phyloP scores from a whole-genome alignment of 2,888 invertebrate genomes.

The Dugesia japonica region DNA sequence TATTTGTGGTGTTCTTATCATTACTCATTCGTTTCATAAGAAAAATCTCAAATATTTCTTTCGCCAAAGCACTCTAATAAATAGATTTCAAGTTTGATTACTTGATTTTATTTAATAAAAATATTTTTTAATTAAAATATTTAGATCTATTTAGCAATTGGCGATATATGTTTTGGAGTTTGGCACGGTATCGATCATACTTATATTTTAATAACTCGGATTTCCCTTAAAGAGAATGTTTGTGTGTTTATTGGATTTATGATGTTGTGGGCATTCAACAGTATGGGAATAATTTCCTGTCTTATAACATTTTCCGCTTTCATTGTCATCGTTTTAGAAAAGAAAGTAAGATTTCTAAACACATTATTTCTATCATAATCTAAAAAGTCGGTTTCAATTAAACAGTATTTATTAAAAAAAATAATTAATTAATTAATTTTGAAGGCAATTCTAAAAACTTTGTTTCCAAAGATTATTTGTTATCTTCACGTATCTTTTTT shows the following conservation, averaged over 20 bases:
- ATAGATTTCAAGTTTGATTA: not conserved
- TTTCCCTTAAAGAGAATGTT: not conserved
- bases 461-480: too few species aligned
- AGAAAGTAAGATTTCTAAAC: too few species aligned
- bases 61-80: not conserved
- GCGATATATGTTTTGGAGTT: not conserved
- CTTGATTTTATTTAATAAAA: too few species aligned
- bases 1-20: not conserved
- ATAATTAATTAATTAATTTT: too few species aligned
- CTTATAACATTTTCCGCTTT: not conserved
- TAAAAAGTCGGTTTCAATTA: too few species aligned
- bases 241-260: not conserved
- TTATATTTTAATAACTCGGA: not conserved
- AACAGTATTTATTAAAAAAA: too few species aligned
- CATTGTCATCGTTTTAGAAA: not conserved
- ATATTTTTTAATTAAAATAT: too few species aligned
- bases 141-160: not conserved
- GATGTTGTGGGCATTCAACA: not conserved
- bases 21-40: not conserved
- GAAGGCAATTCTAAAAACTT: too few species aligned
- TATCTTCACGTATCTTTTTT: too few species aligned
- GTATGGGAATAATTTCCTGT: not conserved
- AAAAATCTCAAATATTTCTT: not conserved
- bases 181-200: not conserved
- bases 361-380: too few species aligned